Evolutionary conservation across 2,888 invertebrate species (phyloP).

Genomic region (Magallana nippona): DNA sequence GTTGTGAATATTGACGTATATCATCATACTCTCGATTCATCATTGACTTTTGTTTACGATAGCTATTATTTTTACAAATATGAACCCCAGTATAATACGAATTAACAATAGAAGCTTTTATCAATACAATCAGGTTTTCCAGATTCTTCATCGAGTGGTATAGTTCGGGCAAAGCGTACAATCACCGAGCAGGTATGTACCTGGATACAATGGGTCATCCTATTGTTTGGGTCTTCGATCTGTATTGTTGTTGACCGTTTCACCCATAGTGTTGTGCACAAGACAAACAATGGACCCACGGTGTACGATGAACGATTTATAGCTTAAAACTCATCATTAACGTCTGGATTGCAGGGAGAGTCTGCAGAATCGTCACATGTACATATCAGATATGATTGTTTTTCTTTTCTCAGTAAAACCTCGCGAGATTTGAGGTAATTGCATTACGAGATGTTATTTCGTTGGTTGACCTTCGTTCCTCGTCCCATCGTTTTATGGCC

Average conservation of each 20-base stretch:
- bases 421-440: constrained; percentile 2
- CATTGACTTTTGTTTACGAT: too few relatives aligned
- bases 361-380: constrained; percentile 6
- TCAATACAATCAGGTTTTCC: background rate
- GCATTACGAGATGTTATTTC: constrained; percentile 13
- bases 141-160: background rate
- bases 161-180: background rate
- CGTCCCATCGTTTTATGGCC: background rate
- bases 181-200: background rate
- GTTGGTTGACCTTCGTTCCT: background rate
- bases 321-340: background rate
- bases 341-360: background rate
- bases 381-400: constrained; percentile 20
- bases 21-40: too few relatives aligned
- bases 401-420: background rate
- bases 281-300: background rate
- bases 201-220: background rate
- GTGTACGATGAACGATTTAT: background rate
- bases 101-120: too few relatives aligned
- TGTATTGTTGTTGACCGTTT: background rate
- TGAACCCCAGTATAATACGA: too few relatives aligned
- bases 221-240: constrained; percentile 12
- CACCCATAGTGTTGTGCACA: background rate
- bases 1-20: too few relatives aligned
- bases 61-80: too few relatives aligned